A percentile compares a stretch with the other conserved stretches of the same genome.
phyloP scores from a whole-genome alignment of 2,797 vertebrate genomes.

The Myripristis jacobus region DNA sequence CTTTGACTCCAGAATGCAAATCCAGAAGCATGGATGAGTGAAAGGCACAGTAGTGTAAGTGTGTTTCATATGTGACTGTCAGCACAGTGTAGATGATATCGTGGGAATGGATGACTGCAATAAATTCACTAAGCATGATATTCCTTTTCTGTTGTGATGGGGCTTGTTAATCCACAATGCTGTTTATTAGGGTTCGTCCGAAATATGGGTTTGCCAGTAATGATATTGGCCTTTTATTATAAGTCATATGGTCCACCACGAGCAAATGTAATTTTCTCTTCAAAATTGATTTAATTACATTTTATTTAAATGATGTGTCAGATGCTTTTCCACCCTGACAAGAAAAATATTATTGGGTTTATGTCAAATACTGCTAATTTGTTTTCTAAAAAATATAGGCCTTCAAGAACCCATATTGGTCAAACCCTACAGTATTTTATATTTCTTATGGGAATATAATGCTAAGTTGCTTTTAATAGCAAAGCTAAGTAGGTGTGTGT shows the following conservation, averaged over 20 bases:
- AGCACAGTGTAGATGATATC: not conserved
- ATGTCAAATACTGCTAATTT: no score
- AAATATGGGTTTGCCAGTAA: no score
- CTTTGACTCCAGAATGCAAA: slow-evolving; percentile 8
- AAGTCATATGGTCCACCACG: no score
- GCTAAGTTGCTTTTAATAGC: not conserved
- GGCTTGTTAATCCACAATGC: not conserved
- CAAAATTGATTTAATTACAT: no score
- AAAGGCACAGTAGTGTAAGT: not conserved
- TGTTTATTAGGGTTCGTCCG: no score
- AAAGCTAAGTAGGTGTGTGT: not conserved
- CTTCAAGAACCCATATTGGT: slow-evolving; percentile 1
- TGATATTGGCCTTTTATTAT: not conserved
- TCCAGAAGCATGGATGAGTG: slow-evolving; percentile 34
- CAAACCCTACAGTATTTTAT: slow-evolving; percentile 16
- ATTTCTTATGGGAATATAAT: not conserved
- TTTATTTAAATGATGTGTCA: no score
- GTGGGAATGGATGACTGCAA: not conserved
- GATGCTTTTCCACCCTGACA: no score
- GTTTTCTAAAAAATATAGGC: not conserved
- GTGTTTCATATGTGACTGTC: slow-evolving; percentile 14
- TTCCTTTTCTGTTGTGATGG: not conserved
- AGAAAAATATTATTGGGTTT: no score
- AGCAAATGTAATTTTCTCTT: no score
- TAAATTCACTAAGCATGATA: slow-evolving; percentile 28